Evolutionary conservation across 2,888 invertebrate species (phyloP).

Genomic region (Lasioglossum zephyrum): DNA sequence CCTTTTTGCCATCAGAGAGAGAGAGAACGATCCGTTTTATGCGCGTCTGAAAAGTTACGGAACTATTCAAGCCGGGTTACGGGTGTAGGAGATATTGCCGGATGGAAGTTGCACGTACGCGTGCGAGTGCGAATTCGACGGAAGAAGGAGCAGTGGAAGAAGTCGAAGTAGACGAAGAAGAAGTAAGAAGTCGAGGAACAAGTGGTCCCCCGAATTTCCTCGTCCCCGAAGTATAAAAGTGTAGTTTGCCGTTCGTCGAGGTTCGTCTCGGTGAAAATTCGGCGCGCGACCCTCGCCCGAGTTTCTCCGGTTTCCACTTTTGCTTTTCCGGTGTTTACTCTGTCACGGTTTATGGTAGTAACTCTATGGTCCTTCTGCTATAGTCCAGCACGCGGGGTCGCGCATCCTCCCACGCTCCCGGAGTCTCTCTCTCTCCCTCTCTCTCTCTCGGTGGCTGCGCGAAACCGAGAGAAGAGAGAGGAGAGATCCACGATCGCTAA

Average conservation of each 20-base stretch:
- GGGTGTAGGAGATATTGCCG: constrained; percentile 36
- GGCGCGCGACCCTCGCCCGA: neutral
- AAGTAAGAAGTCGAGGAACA: neutral
- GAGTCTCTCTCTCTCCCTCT: neutral
- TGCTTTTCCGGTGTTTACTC: constrained; percentile 58
- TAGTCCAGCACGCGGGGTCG: neutral
- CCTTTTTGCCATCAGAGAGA: constrained; percentile 40
- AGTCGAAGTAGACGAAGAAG: neutral
- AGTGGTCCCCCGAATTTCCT: constrained; percentile 18
- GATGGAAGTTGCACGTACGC: constrained; percentile 12
- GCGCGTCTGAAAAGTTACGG: constrained; percentile 58
- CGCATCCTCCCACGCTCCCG: constrained; percentile 50
- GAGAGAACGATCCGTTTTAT: constrained; percentile 54
- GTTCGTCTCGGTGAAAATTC: neutral
- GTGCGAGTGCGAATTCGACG: neutral
- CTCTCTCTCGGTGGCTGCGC: constrained; percentile 11
- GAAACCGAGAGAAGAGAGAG: constrained; percentile 21
- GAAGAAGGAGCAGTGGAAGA: neutral
- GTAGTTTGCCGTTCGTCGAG: constrained; percentile 17
- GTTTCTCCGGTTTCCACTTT: constrained; percentile 32
- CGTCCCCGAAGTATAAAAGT: constrained; percentile 36
- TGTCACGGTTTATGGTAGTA: constrained; percentile 4
- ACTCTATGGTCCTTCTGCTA: constrained; percentile 14
- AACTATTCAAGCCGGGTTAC: constrained; percentile 48
- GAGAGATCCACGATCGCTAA: constrained; percentile 74